Evolutionary conservation across 2,113 vertebrate genomes (phyloP).

Genomic region (Synodontis membranacea): DNA sequence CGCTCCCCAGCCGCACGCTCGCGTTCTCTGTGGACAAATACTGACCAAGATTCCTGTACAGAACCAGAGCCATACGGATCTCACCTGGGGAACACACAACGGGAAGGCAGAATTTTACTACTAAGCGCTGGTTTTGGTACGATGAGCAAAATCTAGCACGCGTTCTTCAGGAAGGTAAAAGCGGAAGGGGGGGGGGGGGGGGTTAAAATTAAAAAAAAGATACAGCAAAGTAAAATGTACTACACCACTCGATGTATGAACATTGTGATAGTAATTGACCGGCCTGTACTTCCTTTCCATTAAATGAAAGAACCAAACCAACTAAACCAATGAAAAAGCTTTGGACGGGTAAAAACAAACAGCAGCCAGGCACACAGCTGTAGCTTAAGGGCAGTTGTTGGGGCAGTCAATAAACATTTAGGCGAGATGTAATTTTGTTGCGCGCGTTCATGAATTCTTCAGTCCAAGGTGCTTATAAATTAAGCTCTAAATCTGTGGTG

Average conservation of each 20-base stretch:
- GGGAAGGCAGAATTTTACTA: background rate
- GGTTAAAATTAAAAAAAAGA: background rate
- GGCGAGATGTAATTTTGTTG: background rate
- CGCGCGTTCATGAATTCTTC: background rate
- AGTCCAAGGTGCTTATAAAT: background rate
- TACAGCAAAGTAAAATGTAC: background rate
- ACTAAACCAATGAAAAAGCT: background rate
- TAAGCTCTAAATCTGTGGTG: background rate
- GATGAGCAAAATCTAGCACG: background rate
- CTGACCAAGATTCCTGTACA: slow-evolving; percentile 93
- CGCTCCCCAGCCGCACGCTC: slow-evolving; percentile 86
- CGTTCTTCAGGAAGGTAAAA: background rate
- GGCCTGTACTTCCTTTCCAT: background rate
- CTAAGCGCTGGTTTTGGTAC: background rate
- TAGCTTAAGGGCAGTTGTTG: background rate
- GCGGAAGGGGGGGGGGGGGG: background rate
- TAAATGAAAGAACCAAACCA: background rate
- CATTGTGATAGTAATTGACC: background rate
- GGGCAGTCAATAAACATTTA: slow-evolving; percentile 17
- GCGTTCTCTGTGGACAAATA: slow-evolving; percentile 98
- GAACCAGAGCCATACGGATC: slow-evolving; percentile 93
- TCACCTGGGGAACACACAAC: slow-evolving; percentile 78
- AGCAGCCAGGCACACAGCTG: background rate
- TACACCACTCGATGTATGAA: background rate
- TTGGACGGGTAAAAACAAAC: background rate